phyloP scores from a whole-genome alignment of 2,797 vertebrate species.

The Enteromius argenteus region DNA sequence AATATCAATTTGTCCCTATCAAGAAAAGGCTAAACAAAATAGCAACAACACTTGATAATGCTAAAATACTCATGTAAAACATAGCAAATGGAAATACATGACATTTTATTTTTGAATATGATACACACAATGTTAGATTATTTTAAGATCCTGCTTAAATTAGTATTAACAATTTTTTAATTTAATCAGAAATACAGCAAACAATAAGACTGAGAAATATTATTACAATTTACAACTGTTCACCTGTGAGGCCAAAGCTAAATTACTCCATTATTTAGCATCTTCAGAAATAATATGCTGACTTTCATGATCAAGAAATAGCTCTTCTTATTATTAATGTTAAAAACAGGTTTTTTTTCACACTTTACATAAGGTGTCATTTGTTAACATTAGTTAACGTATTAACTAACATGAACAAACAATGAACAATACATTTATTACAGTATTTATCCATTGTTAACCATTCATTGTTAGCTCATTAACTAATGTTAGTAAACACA shows the following conservation, averaged over 20 bases:
- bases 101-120: neutral
- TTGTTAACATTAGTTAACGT: too few species aligned
- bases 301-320: neutral
- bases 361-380: too few species aligned
- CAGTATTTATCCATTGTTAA: too few species aligned
- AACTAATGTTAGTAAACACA: too few species aligned
- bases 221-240: neutral
- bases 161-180: neutral
- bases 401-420: too few species aligned
- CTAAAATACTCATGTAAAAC: neutral
- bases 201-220: neutral
- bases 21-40: neutral
- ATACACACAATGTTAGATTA: neutral
- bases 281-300: neutral
- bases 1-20: neutral
- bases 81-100: neutral
- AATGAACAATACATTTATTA: too few species aligned
- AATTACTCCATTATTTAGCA: neutral
- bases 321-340: neutral
- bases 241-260: neutral
- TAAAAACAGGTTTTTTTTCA: neutral
- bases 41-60: too few species aligned
- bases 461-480: too few species aligned
- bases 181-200: neutral
- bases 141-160: neutral